These are phyloP conservation scores for Pteropus alecto DNA, from an alignment of 2,113 vertebrate genomes.

Conservation along the genomic window DNA sequence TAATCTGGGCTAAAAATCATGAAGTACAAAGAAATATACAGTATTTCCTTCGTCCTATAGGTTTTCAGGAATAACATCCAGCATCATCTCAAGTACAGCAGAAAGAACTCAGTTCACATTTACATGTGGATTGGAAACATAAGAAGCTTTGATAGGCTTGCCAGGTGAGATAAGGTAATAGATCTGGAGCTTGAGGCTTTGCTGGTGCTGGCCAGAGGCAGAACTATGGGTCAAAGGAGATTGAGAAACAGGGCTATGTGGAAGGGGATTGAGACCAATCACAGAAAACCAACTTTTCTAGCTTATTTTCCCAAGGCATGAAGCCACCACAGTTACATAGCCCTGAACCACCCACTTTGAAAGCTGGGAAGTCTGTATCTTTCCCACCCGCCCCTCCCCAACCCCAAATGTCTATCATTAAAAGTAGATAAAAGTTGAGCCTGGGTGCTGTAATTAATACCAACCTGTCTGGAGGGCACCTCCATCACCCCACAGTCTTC, in stretches of 20 bases:
- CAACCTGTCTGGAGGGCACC: constrained; percentile 37
- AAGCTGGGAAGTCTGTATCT: not conserved
- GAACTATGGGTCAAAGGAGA: not conserved
- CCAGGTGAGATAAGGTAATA: not conserved
- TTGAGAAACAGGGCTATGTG: not conserved
- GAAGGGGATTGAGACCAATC: not conserved
- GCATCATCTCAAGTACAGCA: not conserved
- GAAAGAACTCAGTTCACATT: not conserved
- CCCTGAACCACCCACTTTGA: not conserved
- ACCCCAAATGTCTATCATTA: not conserved
- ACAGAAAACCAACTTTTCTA: not conserved
- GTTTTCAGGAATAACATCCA: not conserved
- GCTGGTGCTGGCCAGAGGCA: not conserved
- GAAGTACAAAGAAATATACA: not conserved
- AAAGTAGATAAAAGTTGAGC: constrained; percentile 53
- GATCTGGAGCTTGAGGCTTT: not conserved
- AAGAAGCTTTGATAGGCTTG: not conserved
- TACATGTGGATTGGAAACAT: not conserved
- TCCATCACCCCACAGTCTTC: constrained; percentile 58
- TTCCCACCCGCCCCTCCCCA: not conserved
- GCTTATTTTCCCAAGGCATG: not conserved
- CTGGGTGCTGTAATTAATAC: constrained; percentile 62
- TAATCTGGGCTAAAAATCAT: not conserved
- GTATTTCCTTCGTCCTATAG: not conserved
- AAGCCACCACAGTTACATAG: fast-evolving